A percentile compares a stretch with the other conserved stretches of the same genome.
phyloP scores from a whole-genome alignment of 2,888 invertebrate species.

The Stenurella melanura region DNA sequence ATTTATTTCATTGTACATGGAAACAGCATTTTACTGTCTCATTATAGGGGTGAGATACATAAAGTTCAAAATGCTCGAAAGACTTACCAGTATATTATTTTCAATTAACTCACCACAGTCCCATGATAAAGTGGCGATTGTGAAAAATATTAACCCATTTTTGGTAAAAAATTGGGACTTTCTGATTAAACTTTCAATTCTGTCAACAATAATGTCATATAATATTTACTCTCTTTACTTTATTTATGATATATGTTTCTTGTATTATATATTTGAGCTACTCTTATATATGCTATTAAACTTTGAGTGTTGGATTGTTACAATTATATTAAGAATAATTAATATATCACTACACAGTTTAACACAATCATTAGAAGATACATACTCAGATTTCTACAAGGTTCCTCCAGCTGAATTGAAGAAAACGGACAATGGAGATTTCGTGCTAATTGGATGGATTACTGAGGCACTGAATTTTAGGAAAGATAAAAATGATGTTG shows the following conservation, averaged over 20 bases:
- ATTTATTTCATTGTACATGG: constrained; percentile 8
- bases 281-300: constrained; percentile 30
- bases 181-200: not conserved
- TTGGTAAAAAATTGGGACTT: constrained; percentile 19
- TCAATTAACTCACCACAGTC: constrained; percentile 2
- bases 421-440: constrained; percentile 44
- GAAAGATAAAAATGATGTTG: constrained; percentile 31
- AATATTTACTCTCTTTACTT: constrained; percentile 19
- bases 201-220: not conserved
- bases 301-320: constrained; percentile 36
- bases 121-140: not conserved
- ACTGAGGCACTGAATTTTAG: constrained; percentile 31
- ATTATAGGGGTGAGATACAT: constrained; percentile 34
- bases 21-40: constrained; percentile 18
- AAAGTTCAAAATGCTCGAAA: constrained; percentile 35
- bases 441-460: constrained; percentile 48
- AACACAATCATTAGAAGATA: constrained; percentile 20
- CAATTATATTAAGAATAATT: constrained; percentile 30
- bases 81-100: constrained; percentile 25
- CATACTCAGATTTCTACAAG: constrained; percentile 43
- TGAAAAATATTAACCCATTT: constrained; percentile 5
- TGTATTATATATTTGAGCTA: constrained; percentile 35
- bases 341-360: constrained; percentile 12
- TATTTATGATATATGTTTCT: constrained; percentile 14
- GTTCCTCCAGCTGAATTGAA: constrained; percentile 46